A percentile compares a stretch with the other conserved stretches of the same genome.
phyloP scores from a whole-genome alignment of 2,113 vertebrate species.

The Eleginops maclovinus region DNA sequence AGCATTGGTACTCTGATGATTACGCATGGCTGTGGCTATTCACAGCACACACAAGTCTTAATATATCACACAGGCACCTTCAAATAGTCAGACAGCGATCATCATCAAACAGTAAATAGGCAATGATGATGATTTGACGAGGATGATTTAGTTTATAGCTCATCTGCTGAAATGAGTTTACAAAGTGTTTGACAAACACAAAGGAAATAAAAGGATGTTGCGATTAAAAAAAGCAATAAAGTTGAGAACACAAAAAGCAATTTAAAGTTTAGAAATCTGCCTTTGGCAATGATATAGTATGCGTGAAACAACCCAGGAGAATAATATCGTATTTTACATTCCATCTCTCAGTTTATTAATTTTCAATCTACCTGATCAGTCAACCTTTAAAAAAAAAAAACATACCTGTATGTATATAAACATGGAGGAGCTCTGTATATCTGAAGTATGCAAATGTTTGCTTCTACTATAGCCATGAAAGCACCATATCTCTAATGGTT shows the following conservation, averaged over 20 bases:
- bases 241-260: neutral
- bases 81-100: conserved; percentile 5
- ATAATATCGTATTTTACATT: neutral
- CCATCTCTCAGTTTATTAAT: neutral
- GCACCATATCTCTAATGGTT: neutral
- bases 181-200: conserved; percentile 1
- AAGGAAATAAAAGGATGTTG: neutral
- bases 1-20: neutral
- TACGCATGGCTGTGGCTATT: neutral
- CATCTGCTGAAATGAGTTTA: conserved; percentile 3
- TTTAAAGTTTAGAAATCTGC: conserved; percentile 7
- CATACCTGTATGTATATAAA: neutral
- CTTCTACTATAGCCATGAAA: neutral
- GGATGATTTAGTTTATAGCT: neutral
- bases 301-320: neutral
- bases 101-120: conserved; percentile 1
- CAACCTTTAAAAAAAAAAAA: neutral
- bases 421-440: neutral
- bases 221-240: neutral
- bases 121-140: neutral
- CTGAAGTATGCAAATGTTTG: neutral
- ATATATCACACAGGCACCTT: neutral
- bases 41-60: neutral
- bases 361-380: neutral
- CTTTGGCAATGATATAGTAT: neutral